Evolutionary conservation across 2,797 vertebrate genomes (phyloP), one percentile per base, ranked within the genome.

Genomic region (Parauchenoglanis ngamensis): DNA sequence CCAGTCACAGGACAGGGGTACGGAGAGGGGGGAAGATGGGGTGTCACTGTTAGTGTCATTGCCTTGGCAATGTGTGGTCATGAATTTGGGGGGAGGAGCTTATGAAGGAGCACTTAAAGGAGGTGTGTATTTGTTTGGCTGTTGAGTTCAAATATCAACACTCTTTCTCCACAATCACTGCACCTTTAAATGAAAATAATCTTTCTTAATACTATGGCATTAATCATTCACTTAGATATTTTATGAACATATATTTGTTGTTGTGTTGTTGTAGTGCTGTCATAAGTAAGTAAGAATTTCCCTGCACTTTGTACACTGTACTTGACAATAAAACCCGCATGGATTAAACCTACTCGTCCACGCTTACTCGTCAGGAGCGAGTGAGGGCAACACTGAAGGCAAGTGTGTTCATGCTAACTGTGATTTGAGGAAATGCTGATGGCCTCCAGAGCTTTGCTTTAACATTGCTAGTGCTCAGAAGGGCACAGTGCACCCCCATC

Each of bases 401-500:
- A 5, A 40, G 7, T 21, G 61, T 31, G 68, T 83, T 72, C n/a
- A 28, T 7, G 63, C 67, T 28, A 56, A 25, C 35, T 44, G 73
- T 6, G 25, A n/a, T 28, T 61, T 87, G 19, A 82, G 82, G 73
- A 56, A 86, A 79, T 46, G 87, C 81, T 59, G 86, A 88, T 75
- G 79, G 86, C 44, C 85, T 70, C 84, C 63, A 63, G 85, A 46
- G 88, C 85, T 68, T 89, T 90, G 89, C 84, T 85, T 75, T 84
- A 86, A 88, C 63, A 86, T 86, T 85, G 68, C 80, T 89, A 80
- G 85, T 88, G 77, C 86, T 89, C 85, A 82, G 87, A 91, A 89
- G 90, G 88, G 89, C 86, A 89, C 89, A 87, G 87, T 84, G 88
- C 85, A 89, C 31, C 15, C 91, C 92, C 91, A 90, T 92, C 91